Evolutionary conservation across 1,140 invertebrate species (phyloP).

Genomic region (Andrena cerasifolii): DNA sequence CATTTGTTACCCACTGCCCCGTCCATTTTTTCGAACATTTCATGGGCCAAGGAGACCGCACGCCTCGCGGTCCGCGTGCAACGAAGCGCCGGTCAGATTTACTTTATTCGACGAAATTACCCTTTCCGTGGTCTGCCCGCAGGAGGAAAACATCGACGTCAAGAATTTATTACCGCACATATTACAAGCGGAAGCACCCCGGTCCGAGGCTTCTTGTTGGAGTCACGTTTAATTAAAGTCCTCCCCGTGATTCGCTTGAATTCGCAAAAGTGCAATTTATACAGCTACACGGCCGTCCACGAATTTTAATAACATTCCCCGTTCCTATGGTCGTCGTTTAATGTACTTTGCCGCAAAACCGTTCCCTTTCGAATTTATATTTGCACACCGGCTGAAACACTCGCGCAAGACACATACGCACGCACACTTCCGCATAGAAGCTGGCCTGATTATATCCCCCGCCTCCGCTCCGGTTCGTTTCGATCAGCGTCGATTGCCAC

Average conservation of each 20-base stretch:
- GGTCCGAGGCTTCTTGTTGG: not conserved
- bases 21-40: not conserved
- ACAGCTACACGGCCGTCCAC: not conserved
- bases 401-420: not conserved
- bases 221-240: slow-evolving; percentile 44
- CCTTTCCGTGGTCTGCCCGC: no score
- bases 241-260: slow-evolving; percentile 14
- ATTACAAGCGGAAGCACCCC: not conserved
- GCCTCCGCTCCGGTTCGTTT: no score
- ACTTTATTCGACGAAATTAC: not conserved
- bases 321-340: not conserved
- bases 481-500: not conserved
- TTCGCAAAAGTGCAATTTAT: slow-evolving; percentile 30
- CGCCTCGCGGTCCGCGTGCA: not conserved
- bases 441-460: no score
- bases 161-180: slow-evolving; percentile 14
- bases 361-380: not conserved
- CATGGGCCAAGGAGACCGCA: not conserved
- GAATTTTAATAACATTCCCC: slow-evolving; percentile 40
- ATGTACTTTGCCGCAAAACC: not conserved
- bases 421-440: no score
- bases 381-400: not conserved
- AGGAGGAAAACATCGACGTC: not conserved
- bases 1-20: not conserved
- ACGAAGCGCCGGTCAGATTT: no score